These are phyloP conservation scores for Orbicella faveolata DNA, from an alignment of 64 coral and sea anemone species.

Conservation along the genomic window DNA sequence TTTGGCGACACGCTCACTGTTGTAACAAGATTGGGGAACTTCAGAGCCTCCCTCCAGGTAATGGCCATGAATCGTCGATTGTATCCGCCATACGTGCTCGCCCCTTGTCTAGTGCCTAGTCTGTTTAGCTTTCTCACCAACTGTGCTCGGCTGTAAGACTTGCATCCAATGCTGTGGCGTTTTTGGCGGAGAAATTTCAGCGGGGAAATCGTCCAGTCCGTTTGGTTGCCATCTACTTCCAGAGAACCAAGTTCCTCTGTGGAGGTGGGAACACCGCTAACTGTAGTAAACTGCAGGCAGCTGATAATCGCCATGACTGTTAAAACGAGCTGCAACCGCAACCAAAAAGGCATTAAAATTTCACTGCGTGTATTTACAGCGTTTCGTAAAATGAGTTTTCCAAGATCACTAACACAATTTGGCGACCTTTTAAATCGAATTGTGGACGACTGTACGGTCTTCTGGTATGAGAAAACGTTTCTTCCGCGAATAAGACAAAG, in stretches of 20 bases:
- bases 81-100: slow-evolving; percentile 16
- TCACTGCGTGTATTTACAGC: no score
- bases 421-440: no score
- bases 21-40: not conserved
- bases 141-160: not conserved
- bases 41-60: slow-evolving; percentile 10
- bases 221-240: not conserved
- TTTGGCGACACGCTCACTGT: not conserved
- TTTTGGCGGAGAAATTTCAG: not conserved
- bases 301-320: not conserved
- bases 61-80: slow-evolving; percentile 47
- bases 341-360: not conserved
- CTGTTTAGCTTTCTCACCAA: not conserved
- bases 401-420: no score
- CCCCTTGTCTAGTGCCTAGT: not conserved
- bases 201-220: not conserved
- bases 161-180: not conserved
- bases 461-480: no score
- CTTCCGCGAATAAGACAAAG: no score
- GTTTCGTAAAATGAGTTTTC: no score
- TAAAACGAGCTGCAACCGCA: not conserved
- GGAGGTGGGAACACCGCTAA: not conserved
- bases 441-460: no score
- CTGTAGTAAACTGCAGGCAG: not conserved
- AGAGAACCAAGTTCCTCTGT: not conserved